Evolutionary conservation across 2,888 invertebrate genomes (phyloP), one percentile per base, ranked within the genome.

Genomic region (Melanostoma mellinum): DNA sequence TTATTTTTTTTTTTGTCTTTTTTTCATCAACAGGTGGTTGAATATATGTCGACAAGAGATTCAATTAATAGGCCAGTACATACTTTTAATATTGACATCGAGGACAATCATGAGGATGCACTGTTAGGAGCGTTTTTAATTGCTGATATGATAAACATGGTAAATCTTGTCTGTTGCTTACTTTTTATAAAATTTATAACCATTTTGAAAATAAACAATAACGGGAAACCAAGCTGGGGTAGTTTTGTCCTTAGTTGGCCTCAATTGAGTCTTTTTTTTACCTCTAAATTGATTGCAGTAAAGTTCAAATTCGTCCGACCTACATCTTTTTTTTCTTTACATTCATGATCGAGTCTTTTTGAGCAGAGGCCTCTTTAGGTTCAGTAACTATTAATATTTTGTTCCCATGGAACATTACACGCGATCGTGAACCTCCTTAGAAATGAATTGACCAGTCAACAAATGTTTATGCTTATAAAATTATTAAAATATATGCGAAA

Each of bases 81-180:
- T 92, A 95, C 99, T 52, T 96, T 99, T 72, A 99, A 99, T 91
- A 95, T 99, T 87, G 99, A 99, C 90, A 98, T 99, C 88, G 98
- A 98, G 91, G 99, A 99, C 92, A 99, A 99, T 92, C 98, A 99
- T 86, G 99, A 99, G 91, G 99, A 99, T 92, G 99, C 99, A 0
- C 98, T 99, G 3, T 95, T 99, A 89, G 99, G 99, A 86, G 99
- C 99, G 42, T 99, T 99, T 92, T 93, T 99, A 87, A 98, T 99
- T 86, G 97, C 97, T 92, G 99, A 99, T 92, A 94, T 99, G 92
- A 97, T 98, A 86, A 94, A 95, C 72, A 95, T 96, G 95, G 96
- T 97, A 93, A 90, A 78, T 78, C 32, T 76, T 42, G 10, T 30
- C 40, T 40, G 55, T n/a, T 20, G 40, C 33, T 55, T 55, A 33